A percentile compares a stretch with the other conserved stretches of the same genome.
These are phyloP conservation scores for Malaclemys terrapin DNA, from an alignment of 2,113 vertebrate genomes.

Conservation along the genomic window DNA sequence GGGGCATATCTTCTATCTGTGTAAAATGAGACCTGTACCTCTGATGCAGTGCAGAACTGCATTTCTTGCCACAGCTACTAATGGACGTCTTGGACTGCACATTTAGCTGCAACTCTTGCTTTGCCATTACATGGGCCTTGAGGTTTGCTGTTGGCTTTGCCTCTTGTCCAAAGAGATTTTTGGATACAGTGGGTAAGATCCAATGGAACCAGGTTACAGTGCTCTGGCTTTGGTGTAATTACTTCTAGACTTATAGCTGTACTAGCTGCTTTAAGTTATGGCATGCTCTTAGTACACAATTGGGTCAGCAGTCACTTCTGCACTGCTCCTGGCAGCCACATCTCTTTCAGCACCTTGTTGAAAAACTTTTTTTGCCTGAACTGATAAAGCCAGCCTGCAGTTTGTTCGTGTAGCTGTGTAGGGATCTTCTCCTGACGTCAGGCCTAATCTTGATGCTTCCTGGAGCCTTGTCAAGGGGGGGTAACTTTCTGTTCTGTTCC, in stretches of 20 bases:
- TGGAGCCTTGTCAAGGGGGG: neutral
- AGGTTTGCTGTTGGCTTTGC: neutral
- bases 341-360: neutral
- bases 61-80: neutral
- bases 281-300: neutral
- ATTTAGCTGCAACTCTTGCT: neutral
- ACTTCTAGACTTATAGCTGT: neutral
- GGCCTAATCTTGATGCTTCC: neutral
- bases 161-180: neutral
- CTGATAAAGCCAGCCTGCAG: neutral
- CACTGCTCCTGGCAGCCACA: neutral
- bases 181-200: neutral
- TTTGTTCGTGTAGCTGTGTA: neutral
- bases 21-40: neutral
- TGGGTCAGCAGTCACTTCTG: no score
- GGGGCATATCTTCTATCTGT: neutral
- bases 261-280: neutral
- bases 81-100: rapidly evolving
- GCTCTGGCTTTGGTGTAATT: neutral
- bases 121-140: neutral
- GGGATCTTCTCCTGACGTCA: neutral
- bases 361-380: neutral
- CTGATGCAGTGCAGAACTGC: neutral
- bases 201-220: rapidly evolving
- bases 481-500: neutral